These are phyloP conservation scores for Centropyge bicolor DNA, from an alignment of 2,797 vertebrate species.

Conservation along the genomic window DNA sequence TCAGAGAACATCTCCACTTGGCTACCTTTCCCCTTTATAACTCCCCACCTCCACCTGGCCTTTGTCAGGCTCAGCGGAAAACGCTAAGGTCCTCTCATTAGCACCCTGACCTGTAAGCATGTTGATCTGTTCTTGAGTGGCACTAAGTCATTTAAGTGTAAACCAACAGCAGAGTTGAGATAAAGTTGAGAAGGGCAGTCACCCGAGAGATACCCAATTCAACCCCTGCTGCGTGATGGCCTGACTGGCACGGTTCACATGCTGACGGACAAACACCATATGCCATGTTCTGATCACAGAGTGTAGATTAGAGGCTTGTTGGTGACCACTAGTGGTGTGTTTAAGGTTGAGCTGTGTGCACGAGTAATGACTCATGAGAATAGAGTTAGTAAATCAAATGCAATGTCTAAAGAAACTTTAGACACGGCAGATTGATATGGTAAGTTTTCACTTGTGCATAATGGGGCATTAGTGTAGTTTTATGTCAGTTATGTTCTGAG, in stretches of 20 bases:
- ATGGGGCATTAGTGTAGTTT: neutral
- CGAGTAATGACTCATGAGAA: neutral
- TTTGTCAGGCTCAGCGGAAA: slow-evolving; percentile 73
- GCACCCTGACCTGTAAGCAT: slow-evolving; percentile 71
- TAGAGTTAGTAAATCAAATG: neutral
- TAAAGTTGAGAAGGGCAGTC: slow-evolving; percentile 52
- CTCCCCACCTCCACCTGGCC: slow-evolving; percentile 60
- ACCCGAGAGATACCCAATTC: slow-evolving; percentile 43
- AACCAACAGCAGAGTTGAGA: slow-evolving; percentile 48
- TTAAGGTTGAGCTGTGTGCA: slow-evolving; percentile 8
- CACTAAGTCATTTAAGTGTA: slow-evolving; percentile 69
- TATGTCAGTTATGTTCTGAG: neutral
- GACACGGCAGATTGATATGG: neutral
- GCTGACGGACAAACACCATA: slow-evolving; percentile 74
- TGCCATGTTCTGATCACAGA: slow-evolving; percentile 64
- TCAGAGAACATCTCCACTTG: slow-evolving; percentile 76
- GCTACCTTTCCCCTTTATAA: slow-evolving; percentile 72
- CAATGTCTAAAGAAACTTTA: neutral
- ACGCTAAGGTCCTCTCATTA: slow-evolving; percentile 69
- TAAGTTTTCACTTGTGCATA: neutral
- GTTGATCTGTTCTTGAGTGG: slow-evolving; percentile 74
- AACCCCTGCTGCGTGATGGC: slow-evolving; percentile 59
- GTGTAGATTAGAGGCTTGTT: slow-evolving; percentile 49
- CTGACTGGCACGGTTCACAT: slow-evolving; percentile 55
- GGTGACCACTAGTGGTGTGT: slow-evolving; percentile 59